These are phyloP conservation scores for Bambusicola thoracicus DNA, from an alignment of 2,113 vertebrate genomes.

Conservation along the genomic window DNA sequence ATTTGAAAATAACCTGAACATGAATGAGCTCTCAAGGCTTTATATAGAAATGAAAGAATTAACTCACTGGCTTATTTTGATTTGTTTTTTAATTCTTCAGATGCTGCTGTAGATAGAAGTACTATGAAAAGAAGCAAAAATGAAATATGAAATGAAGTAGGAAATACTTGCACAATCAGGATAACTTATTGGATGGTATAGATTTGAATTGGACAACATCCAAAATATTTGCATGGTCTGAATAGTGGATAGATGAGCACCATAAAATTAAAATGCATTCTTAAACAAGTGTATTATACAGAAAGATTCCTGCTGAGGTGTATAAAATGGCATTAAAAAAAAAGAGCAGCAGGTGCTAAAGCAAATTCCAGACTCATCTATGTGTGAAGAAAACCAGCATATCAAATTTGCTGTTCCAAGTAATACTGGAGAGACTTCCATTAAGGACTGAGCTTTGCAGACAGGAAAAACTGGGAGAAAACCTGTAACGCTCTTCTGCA, in stretches of 20 bases:
- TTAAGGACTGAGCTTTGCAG: neutral
- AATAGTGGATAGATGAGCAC: neutral
- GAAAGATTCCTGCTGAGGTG: constrained; percentile 27
- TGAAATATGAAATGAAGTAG: neutral
- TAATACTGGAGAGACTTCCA: neutral
- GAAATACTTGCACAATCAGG: neutral
- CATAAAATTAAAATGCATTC: neutral
- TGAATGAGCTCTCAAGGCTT: neutral
- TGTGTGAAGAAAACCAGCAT: neutral
- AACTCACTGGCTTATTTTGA: neutral
- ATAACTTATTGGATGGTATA: neutral
- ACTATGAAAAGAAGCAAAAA: neutral
- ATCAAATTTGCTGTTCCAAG: constrained; percentile 15
- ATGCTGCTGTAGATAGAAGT: neutral
- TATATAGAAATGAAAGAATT: neutral
- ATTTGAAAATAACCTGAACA: neutral
- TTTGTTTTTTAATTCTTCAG: neutral
- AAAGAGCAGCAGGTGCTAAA: constrained; percentile 43
- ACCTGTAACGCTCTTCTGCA: neutral
- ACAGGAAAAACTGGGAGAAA: neutral
- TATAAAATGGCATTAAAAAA: constrained; percentile 28
- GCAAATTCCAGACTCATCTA: constrained; percentile 12
- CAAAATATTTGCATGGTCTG: neutral
- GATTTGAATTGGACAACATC: neutral
- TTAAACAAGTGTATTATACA: constrained; percentile 24